Base-by-base conservation (phyloP, 2,113 vertebrate genomes). In the Clarias batrachus region DNA sequence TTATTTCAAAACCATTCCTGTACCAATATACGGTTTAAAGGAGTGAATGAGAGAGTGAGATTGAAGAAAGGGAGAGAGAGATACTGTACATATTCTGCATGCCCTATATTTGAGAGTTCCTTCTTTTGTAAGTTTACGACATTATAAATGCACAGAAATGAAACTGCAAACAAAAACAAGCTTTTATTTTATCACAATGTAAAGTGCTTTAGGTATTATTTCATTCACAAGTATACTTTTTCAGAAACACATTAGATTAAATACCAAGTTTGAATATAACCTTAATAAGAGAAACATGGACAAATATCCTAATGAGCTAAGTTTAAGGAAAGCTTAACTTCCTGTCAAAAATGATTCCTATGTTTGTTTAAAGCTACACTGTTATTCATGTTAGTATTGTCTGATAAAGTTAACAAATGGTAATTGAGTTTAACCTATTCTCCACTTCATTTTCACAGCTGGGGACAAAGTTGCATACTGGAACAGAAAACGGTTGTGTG, bases 141-240 rank as follows among this genome's bases (percentile, higher is more conserved):
- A 25, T 48, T 23, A 25, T 48, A 74, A 74, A 52, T 74, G 52
- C 71, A 48, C 71, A 73, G 70, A 37, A 13, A 52, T 48, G 21
- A 74, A 74, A 74, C 2, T 4, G 48, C 21, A 74, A 48, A 74
- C 37, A 21, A 52, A 74, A 48, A 74, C 48, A 52, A 74, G 1
- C 25, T 52, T 37, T 37, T 77, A 19, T 56, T 78, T 56, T 57
- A 27, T 78, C 14, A 30, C 14, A 4, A 27, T 7, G 57, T 7
- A 78, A 78, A 56, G 76, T 78, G 52, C n/a, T 17, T 78, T 17
- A 78, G 76, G 52, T 17, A 78, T 52, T 54, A 52, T 54, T 76
- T n/a, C n/a, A 13, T 37, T 54, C 4, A 54, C 41, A 76, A 11
- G 1, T 17, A 23, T 6, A 7, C 1, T 52, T n/a, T 25, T 27